Base-by-base conservation (phyloP, 2,113 vertebrate species). In the Ageneiosus marmoratus region DNA sequence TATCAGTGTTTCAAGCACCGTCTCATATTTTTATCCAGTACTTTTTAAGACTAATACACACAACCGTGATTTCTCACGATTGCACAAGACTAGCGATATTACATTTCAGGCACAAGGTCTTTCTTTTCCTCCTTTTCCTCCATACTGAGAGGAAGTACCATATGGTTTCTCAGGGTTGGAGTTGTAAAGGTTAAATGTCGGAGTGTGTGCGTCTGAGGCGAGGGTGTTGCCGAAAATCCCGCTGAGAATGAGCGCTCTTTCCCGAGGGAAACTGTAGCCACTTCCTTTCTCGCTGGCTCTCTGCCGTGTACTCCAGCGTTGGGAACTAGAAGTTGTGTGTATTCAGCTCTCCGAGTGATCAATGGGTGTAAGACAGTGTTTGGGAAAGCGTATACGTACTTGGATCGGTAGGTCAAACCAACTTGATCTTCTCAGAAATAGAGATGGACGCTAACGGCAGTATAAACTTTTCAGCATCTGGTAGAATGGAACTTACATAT, bases 201-300 rank as follows among this genome's bases (percentile, higher is more conserved):
- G 34, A 79, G 75, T 29, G 70, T 67, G 60, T 70, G 65, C 58
- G 76, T 82, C 62, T 32, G 48, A 81, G 81, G 81, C 62, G 20
- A 86, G 73, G 65, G 78, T 80, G 87, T 81, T 87, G 90, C 89
- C 89, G 85, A 88, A 79, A 86, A 67, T 83, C 90, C 89, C 87
- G 88, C 89, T 90, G 87, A 85, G 91, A 74, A 80, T 34, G 81
- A 67, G 15, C 20, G 13, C 85, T 37, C 80, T 89, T 92, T 92
- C 93, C 89, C 90, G 83, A 78, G 92, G 93, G 92, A 92, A 92
- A 89, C 87, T 89, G 81, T 81, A 87, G 87, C 78, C 88, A 90
- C 88, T 92, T 92, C 90, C 90, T 91, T 67, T 83, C 78, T 41
- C 63, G 65, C 72, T 78, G 77, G 62, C 81, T 77, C 32, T 20